A percentile compares a stretch with the other conserved stretches of the same genome.
These are phyloP conservation scores for Spheniscus mendiculus DNA, from an alignment of 2,113 vertebrate genomes.

Conservation along the genomic window DNA sequence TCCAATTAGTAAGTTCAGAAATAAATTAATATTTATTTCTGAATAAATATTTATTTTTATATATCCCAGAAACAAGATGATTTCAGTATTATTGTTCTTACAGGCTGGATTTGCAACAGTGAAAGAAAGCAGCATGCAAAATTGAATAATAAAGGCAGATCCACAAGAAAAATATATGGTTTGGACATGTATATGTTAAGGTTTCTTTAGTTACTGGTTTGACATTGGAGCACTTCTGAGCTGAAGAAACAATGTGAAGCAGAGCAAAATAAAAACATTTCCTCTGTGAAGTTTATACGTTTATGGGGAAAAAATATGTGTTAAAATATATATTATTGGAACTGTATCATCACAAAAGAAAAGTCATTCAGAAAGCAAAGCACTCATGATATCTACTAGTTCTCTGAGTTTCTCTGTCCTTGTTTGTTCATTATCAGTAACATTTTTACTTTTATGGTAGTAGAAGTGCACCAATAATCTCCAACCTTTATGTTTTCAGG, in stretches of 20 bases:
- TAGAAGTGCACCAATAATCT: not conserved
- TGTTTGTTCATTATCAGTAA: not conserved
- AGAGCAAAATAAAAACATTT: not conserved
- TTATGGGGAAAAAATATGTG: not conserved
- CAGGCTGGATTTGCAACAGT: not conserved
- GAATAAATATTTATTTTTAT: too few relatives aligned
- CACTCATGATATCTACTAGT: not conserved
- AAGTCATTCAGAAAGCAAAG: not conserved
- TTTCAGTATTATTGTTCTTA: not conserved
- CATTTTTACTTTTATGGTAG: not conserved
- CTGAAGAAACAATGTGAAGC: not conserved
- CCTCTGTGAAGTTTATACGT: not conserved
- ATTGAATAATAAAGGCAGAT: not conserved
- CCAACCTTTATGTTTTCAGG: not conserved
- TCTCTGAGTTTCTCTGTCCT: not conserved
- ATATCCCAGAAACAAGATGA: not conserved
- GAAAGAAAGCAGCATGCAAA: not conserved
- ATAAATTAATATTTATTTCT: not conserved
- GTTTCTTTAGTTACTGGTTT: not conserved
- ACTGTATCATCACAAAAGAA: not conserved
- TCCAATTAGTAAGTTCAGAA: not conserved
- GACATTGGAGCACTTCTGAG: not conserved
- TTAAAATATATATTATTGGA: not conserved
- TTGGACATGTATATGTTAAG: not conserved
- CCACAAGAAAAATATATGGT: not conserved